These are phyloP conservation scores for Prionailurus bengalensis DNA, from an alignment of 2,113 vertebrate species.

Conservation along the genomic window DNA sequence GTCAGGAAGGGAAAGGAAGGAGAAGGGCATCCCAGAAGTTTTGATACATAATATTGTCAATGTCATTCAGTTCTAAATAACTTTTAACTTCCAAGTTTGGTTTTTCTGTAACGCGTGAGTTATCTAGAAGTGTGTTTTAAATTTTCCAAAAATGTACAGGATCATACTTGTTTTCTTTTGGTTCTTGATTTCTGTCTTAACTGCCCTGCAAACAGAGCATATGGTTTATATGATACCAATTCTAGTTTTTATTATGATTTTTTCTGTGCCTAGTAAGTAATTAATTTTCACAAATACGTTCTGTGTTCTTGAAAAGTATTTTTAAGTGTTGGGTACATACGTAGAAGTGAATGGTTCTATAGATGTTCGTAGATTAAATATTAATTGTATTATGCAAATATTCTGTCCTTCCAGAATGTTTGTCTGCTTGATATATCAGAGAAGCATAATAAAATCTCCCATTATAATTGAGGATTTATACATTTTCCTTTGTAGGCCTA, in stretches of 20 bases:
- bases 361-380: background rate
- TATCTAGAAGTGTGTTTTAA: conserved; percentile 5
- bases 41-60: background rate
- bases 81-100: background rate
- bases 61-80: background rate
- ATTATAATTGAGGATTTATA: background rate
- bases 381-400: conserved; percentile 29
- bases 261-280: background rate
- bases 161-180: background rate
- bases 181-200: background rate
- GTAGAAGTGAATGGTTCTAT: background rate
- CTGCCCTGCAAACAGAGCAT: background rate
- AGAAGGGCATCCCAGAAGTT: background rate
- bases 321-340: background rate
- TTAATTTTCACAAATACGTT: background rate
- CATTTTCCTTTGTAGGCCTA: background rate
- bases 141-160: background rate
- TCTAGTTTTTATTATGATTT: background rate
- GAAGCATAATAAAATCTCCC: background rate
- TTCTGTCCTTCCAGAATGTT: background rate
- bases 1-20: background rate
- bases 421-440: background rate
- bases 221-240: background rate
- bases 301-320: background rate
- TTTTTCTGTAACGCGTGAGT: background rate